A percentile compares a stretch with the other conserved stretches of the same genome.
phyloP scores from a whole-genome alignment of 2,113 vertebrate genomes.

The Garra rufa region DNA sequence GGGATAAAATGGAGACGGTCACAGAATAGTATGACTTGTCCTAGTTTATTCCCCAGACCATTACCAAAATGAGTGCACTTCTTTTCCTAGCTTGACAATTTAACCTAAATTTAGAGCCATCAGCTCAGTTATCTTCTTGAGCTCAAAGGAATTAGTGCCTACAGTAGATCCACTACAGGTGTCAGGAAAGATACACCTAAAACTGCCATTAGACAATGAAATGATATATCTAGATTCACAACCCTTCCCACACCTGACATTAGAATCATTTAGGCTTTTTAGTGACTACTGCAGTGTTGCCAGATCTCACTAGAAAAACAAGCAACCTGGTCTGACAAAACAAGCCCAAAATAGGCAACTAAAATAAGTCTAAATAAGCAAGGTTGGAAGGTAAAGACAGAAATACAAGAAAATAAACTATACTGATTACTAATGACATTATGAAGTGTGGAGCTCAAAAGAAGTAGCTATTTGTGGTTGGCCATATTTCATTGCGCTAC shows the following conservation, averaged over 20 bases:
- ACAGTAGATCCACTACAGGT: neutral
- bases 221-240: neutral
- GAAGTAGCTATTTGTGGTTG: neutral
- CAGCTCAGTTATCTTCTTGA: neutral
- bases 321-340: neutral
- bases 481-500: neutral
- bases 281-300: neutral
- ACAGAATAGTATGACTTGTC: conserved; percentile 38
- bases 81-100: conserved; percentile 28
- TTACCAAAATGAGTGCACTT: conserved; percentile 29
- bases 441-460: neutral
- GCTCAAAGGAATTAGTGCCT: neutral
- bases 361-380: neutral
- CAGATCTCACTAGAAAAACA: neutral
- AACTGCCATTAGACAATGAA: neutral
- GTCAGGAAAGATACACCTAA: neutral
- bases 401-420: neutral
- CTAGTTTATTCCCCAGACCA: conserved; percentile 25
- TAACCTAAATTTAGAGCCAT: conserved; percentile 38
- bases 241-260: neutral
- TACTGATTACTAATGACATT: neutral
- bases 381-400: neutral
- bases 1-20: conserved; percentile 17
- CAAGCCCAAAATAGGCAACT: neutral
- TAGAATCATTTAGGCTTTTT: neutral